Percentiles rank a stretch among this genome's conserved stretches.
Conservation (phyloP, 2,888 invertebrate species). For the Chloroclysta siterata region DNA sequence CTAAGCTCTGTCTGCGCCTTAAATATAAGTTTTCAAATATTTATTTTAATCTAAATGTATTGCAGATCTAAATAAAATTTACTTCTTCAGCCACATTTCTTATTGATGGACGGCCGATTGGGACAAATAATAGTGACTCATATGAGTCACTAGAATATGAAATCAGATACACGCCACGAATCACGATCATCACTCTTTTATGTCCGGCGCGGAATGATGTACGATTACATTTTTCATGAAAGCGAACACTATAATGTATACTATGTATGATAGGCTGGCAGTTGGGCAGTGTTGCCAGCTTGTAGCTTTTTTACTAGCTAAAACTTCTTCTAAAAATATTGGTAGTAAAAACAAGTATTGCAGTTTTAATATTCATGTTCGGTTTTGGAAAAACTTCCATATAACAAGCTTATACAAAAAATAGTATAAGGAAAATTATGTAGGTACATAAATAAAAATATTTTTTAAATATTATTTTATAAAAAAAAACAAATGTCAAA, state of each 20-base stretch:
- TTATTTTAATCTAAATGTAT: too few species aligned
- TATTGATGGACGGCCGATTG: constrained; percentile 43
- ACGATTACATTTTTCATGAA: constrained; percentile 50
- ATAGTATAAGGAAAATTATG: too few species aligned
- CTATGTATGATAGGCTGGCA: background rate
- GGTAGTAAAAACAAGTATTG: background rate
- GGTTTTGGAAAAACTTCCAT: background rate
- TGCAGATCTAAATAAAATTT: too few species aligned
- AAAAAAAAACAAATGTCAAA: too few species aligned
- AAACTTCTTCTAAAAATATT: too few species aligned
- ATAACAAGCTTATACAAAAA: too few species aligned
- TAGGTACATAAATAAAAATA: too few species aligned
- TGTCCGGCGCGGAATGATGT: constrained; percentile 41
- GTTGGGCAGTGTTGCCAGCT: constrained; percentile 20
- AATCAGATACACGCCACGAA: constrained; percentile 50
- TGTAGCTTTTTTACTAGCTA: background rate
- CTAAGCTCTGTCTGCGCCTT: too few species aligned
- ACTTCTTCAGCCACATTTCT: background rate
- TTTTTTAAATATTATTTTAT: too few species aligned
- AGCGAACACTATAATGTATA: constrained; percentile 31
- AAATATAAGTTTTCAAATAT: too few species aligned
- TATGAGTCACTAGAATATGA: constrained; percentile 54
- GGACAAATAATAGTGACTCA: constrained; percentile 53
- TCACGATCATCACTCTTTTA: constrained; percentile 52
- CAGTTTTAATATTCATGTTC: background rate